Evolutionary conservation across 2,113 vertebrate genomes (phyloP).

Genomic region (Probosciger aterrimus): DNA sequence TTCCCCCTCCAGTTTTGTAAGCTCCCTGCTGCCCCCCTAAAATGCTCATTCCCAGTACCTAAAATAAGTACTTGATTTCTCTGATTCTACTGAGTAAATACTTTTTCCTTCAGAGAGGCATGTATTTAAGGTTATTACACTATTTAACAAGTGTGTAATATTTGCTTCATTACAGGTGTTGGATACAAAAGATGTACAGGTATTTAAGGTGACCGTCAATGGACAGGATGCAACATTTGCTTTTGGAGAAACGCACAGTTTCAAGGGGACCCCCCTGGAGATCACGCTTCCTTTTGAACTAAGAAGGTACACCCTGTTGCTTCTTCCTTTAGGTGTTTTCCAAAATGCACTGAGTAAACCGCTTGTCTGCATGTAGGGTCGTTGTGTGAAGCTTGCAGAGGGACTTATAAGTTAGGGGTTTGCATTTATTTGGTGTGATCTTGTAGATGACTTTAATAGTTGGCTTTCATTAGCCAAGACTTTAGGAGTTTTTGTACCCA

Average conservation of each 20-base stretch:
- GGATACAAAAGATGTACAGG: conserved; percentile 86
- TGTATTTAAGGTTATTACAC: neutral
- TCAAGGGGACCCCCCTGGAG: conserved; percentile 87
- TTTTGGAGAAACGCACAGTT: conserved; percentile 84
- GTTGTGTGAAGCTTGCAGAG: neutral
- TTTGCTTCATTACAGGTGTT: conserved; percentile 79
- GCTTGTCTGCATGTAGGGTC: neutral
- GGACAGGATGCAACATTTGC: conserved; percentile 82
- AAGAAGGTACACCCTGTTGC: conserved; percentile 77
- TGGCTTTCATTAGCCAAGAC: neutral
- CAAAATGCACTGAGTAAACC: neutral
- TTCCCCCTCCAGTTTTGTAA: neutral
- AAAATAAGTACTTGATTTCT: neutral
- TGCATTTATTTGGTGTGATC: neutral
- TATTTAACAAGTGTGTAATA: neutral
- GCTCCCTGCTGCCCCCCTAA: neutral
- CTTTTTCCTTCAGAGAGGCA: neutral
- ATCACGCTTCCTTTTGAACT: conserved; percentile 86
- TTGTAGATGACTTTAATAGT: neutral
- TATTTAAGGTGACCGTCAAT: conserved; percentile 82
- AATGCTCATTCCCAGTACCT: neutral
- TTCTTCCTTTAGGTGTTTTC: neutral
- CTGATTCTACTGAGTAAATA: neutral
- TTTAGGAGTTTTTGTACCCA: neutral
- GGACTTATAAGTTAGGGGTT: neutral